Evolutionary conservation across 2,113 vertebrate species (phyloP), one percentile per base, ranked within the genome.

Genomic region (Oreocharis arfaki): DNA sequence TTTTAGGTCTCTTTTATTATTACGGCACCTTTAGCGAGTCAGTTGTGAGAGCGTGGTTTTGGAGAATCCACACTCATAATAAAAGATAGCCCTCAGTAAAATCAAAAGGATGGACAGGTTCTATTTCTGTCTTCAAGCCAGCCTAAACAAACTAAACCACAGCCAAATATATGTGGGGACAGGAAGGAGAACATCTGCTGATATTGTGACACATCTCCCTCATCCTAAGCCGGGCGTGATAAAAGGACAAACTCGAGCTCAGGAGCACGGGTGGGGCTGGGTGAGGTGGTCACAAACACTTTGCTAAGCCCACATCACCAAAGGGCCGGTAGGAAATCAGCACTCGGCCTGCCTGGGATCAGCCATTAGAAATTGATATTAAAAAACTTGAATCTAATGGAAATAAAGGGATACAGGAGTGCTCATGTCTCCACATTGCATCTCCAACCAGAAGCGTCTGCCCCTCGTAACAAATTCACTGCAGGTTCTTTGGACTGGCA

Each of bases 171-270:
- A 57, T 27, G 2, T 16, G 6, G 32, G 52, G 47, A 64, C 52
- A 78, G 63, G 69, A 47, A 65, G 21, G 39, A 49, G 75, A 70
- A 30, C 5, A 8, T 65, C 61, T 77, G 46, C 55, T 91, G 82
- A 16, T 19, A 1, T 2, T 33, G 67, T 55, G 70, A 32, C 33
- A 30, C 4, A 14, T 53, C 9, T 10, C 22, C 32, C 18, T 71
- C 0, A 0, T 10, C 33, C 61, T 21, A 0, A 5, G 8, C 42
- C 32, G 56, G 67, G 9, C 4, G 13, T 1, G 33, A n/a, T 7
- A 15, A 49, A 49, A 76, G 56, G 68, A 39, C 32, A 47, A 1
- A 0, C 28, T n/a, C 3, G 9, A 33, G 23, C 4, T 28, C 19
- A 47, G 76, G 61, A 50, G 1, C 7, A 1, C 0, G 15, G 13